Evolutionary conservation across 2,113 vertebrate species (phyloP).

Genomic region (Orthonyx spaldingii): DNA sequence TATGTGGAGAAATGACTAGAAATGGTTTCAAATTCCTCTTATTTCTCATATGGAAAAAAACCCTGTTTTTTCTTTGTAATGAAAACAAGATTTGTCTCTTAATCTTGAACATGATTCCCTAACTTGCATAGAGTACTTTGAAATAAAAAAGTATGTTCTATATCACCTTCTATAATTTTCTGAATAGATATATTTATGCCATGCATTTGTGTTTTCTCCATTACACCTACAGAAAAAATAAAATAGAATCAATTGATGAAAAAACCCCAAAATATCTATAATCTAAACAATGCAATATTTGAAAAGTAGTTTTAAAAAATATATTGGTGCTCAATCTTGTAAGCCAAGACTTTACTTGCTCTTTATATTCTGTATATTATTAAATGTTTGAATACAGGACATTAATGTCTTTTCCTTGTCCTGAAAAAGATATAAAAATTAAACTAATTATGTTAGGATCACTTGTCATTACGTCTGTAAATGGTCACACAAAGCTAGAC

Average conservation of each 20-base stretch:
- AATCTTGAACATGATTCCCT: neutral
- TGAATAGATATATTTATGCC: neutral
- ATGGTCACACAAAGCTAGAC: neutral
- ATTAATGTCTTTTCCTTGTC: neutral
- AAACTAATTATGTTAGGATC: neutral
- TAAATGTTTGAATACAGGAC: neutral
- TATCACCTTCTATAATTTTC: neutral
- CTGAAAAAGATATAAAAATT: neutral
- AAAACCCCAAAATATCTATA: accelerated
- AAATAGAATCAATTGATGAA: neutral
- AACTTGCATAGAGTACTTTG: neutral
- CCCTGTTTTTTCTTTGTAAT: neutral
- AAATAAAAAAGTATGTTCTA: neutral
- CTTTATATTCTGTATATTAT: neutral
- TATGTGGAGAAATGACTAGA: neutral
- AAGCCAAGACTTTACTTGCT: neutral
- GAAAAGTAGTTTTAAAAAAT: neutral
- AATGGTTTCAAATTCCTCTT: neutral
- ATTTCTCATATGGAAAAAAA: neutral
- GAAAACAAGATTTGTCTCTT: neutral
- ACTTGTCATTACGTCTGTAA: neutral
- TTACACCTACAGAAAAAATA: neutral
- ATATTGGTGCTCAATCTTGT: neutral
- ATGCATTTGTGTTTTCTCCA: neutral
- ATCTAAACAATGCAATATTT: neutral